Base-by-base conservation (phyloP, 1,140 invertebrate species). In the Heliconius congener region DNA sequence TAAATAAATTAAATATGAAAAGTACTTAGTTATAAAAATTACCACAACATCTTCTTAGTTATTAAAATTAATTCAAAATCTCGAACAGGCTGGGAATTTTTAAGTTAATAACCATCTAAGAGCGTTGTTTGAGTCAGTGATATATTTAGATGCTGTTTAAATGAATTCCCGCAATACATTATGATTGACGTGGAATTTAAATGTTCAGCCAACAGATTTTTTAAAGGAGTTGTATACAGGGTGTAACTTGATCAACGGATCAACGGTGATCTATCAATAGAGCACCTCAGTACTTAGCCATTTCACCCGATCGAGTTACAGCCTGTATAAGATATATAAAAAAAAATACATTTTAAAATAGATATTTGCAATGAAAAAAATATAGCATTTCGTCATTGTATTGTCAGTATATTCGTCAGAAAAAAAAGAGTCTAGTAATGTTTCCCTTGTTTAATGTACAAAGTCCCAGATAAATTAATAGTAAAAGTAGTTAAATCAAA, bases 101-200 rank as follows among this genome's bases (percentile, higher is more conserved):
- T 79, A 72, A 23, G 78, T 76, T 50, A 57, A 78, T 55, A 78
- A 72, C 39, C 72, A 55, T 19, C 42, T 74, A 57, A 74, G 34
- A 52, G 18, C 19, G 6, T 77, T 77, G 76, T 27, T 70, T 46
- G 27, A 75, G 78, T 79, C 81, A 80, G 71, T 76, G 66, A 37
- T 70, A 70, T 76, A 70, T 46, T 70, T 70, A 46, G 19, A 52
- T 42, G 37, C 19, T 8, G 46, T 71, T 70, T 76, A 19, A 70
- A 70, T 66, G 60, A 66, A 50, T 71, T 71, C 16, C 6, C n/a
- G 66, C 34, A 39, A 72, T 39, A 72, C 39, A 72, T 72, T 72
- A 39, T 72, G 71, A 72, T 72, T 72, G 71, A 72, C 71, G 71
- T 39, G 71, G 71, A 39, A 42, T 39, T 72, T 42, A 66, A 66